These are phyloP conservation scores for Trissonchulus latispiculum DNA, from an alignment of 2,888 invertebrate genomes.

Conservation along the genomic window DNA sequence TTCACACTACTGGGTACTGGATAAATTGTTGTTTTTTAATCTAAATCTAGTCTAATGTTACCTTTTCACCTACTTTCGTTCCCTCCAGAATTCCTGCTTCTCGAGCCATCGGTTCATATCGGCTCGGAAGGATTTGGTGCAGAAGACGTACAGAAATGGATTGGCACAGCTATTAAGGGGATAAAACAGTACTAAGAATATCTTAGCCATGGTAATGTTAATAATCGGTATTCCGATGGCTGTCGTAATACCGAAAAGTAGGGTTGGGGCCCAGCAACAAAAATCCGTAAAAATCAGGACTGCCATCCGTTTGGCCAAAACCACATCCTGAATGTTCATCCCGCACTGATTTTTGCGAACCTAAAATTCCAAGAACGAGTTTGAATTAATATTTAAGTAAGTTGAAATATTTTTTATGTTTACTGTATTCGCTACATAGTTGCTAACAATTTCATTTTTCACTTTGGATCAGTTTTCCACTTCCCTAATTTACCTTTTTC, in stretches of 20 bases:
- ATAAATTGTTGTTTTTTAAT: too few relatives aligned
- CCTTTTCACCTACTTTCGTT: background rate
- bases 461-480: too few relatives aligned
- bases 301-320: slow-evolving; percentile 93
- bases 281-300: slow-evolving; percentile 92
- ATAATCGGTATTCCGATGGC: slow-evolving; percentile 81
- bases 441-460: too few relatives aligned
- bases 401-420: too few relatives aligned
- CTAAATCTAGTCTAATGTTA: too few relatives aligned
- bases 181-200: slow-evolving; percentile 81
- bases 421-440: too few relatives aligned
- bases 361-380: too few relatives aligned
- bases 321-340: slow-evolving; percentile 62
- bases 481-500: too few relatives aligned
- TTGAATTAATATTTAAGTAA: too few relatives aligned
- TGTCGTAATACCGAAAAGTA: slow-evolving; percentile 85
- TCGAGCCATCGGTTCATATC: slow-evolving; percentile 52
- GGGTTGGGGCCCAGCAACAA: slow-evolving; percentile 94
- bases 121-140: slow-evolving; percentile 94
- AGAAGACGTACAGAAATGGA: slow-evolving; percentile 91
- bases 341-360: background rate
- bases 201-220: slow-evolving; percentile 83
- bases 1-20: too few relatives aligned
- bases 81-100: background rate
- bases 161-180: slow-evolving; percentile 95